Base-by-base conservation (phyloP, 2,113 vertebrate species). In the Synchiropus splendidus region DNA sequence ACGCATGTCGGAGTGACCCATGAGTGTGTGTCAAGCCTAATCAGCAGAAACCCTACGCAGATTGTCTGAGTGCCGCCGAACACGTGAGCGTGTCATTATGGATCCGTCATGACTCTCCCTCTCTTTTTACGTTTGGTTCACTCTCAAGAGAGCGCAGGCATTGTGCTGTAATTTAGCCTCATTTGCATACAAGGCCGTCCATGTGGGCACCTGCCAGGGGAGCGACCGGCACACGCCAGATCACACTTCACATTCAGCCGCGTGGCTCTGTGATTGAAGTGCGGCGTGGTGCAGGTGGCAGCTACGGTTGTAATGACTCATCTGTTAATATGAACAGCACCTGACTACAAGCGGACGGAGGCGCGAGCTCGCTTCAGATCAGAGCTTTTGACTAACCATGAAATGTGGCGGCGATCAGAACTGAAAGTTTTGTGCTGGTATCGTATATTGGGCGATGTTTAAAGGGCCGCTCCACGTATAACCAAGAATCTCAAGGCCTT, bases 51-150 rank as follows among this genome's bases (percentile, higher is more conserved):
- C 63, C 49, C 68, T 63, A 49, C 54, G 40, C 61, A 63, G 65
- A 74, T 51, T 54, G 61, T 41, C 31, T 58, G 73, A 72, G 70
- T 54, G 47, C 62, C 38, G 33, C 54, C 54, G 57, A 70, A 60
- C 42, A 18, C 52, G 37, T 48, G 59, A 70, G 62, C 54, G 67
- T 78, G 73, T 77, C 81, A 84, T 84, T 84, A 84, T 64, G 71
- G 82, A 80, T 74, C 60, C 78, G 81, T 79, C 75, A 79, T 78
- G 73, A 74, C 70, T 77, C 65, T 65, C 56, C 14, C 10, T 35
- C 32, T 49, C 60, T 44, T 65, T 70, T 62, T 44, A 57, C 67
- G 64, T 58, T 51, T 59, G 55, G 41, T 37, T 21, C 42, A 52
- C 48, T 36, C 51, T 48, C 38, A 10, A 50, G 54, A 48, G 55